Evolutionary conservation across 2,113 vertebrate species (phyloP), one percentile per base, ranked within the genome.

Genomic region (Gobius niger): DNA sequence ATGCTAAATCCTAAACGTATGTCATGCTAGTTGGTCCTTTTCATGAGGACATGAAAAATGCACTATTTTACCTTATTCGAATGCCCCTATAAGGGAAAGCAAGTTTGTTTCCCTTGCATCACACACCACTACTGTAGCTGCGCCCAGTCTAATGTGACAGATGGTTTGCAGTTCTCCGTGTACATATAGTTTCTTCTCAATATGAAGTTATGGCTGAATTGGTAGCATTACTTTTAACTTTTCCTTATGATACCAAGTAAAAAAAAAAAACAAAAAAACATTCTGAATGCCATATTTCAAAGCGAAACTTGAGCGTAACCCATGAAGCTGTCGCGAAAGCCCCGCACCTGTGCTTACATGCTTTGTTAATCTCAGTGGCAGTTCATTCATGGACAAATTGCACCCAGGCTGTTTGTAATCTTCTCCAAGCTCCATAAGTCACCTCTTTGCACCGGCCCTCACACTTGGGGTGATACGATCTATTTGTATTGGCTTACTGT

Each of bases 361-460:
- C 50, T 54, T 62, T 65, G 14, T 44, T 74, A 52, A 83, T 84
- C 60, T 62, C 46, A 52, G 54, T 44, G 44, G 64, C 63, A 76
- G 65, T 82, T 78, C 85, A 80, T 34, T 47, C 41, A 70, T 77
- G 63, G 70, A 87, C 83, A 89, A 89, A 89, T 87, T 89, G 69
- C 65, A 47, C 68, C 56, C 41, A 78, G 64, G 68, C 68, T 47
- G 61, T 66, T 72, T 19, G 44, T 80, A 63, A 77, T 62, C 65
- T 44, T 6, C 61, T 51, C 70, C 73, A 75, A 83, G 63, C 76
- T 72, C 63, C 47, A 42, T 19, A 66, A 52, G 44, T 44, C 51
- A 6, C 59, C 18, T 53, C 50, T 40, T 18, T 53, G 4, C 60
- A 15, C 10, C 34, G 5, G 46, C 7, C 5, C 7, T 73, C 1